Evolutionary conservation across 2,113 vertebrate species (phyloP).

Genomic region (Sapajus apella): DNA sequence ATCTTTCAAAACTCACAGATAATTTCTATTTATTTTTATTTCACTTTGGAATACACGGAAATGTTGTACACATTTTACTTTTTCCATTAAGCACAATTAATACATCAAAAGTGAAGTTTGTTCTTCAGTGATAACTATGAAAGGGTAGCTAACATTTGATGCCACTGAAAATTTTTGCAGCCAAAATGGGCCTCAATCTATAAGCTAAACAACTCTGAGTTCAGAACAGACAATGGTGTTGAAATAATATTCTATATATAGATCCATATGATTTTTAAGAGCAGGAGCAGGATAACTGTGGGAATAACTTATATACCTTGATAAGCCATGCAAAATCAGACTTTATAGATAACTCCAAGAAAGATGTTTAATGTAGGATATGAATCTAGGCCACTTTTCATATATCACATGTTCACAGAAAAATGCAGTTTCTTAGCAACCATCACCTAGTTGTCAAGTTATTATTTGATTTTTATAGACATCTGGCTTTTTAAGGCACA

Average conservation of each 20-base stretch:
- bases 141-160: background rate
- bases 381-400: constrained; percentile 67
- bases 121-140: background rate
- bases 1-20: background rate
- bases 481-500: constrained; percentile 10
- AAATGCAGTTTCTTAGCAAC: constrained; percentile 53
- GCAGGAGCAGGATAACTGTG: background rate
- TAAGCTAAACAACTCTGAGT: background rate
- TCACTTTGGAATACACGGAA: background rate
- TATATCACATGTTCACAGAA: constrained; percentile 33
- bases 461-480: constrained; percentile 57
- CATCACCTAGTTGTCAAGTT: constrained; percentile 55
- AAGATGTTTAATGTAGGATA: constrained; percentile 50
- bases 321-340: constrained; percentile 32
- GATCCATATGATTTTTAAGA: background rate
- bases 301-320: background rate
- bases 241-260: constrained; percentile 23
- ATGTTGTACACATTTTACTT: background rate
- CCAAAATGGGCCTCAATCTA: background rate
- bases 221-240: background rate
- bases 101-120: background rate
- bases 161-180: background rate
- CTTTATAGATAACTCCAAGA: constrained; percentile 49
- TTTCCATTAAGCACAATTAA: background rate
- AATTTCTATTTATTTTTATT: background rate